Evolutionary conservation across 2,888 invertebrate species (phyloP).

Genomic region (Scaptomyza flava): DNA sequence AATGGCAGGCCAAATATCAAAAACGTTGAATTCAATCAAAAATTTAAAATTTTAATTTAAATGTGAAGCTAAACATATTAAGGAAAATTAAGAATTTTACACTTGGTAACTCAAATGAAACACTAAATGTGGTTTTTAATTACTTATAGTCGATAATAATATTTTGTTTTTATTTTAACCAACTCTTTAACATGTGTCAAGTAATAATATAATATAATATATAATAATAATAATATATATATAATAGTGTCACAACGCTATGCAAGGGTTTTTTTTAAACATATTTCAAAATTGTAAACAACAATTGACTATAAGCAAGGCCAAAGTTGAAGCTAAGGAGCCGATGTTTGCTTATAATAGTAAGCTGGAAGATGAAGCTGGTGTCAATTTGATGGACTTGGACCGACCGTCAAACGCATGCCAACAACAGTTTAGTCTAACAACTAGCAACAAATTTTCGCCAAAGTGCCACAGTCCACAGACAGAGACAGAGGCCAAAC

Average conservation of each 20-base stretch:
- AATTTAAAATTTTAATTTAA: too few species aligned
- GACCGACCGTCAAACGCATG: slow-evolving; percentile 78
- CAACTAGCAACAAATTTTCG: slow-evolving; percentile 78
- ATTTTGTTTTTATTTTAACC: too few species aligned
- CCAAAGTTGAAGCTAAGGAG: not conserved
- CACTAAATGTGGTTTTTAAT: too few species aligned
- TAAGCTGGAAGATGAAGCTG: slow-evolving; percentile 27
- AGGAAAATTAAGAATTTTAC: too few species aligned
- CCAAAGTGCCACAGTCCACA: slow-evolving; percentile 64
- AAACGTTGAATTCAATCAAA: slow-evolving; percentile 6
- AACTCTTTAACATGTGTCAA: too few species aligned
- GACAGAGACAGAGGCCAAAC: not conserved
- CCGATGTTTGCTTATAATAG: not conserved
- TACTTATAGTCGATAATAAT: too few species aligned
- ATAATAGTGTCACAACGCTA: too few species aligned
- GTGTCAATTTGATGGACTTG: slow-evolving; percentile 63
- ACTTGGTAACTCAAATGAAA: too few species aligned
- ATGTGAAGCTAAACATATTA: too few species aligned
- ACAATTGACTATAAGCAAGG: not conserved
- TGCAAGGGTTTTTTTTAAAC: not conserved
- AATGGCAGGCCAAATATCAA: not conserved
- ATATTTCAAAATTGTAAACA: not conserved
- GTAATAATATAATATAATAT: too few species aligned
- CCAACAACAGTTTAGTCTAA: slow-evolving; percentile 78
- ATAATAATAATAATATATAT: too few species aligned